Evolutionary conservation across 2,888 invertebrate genomes (phyloP), one percentile per base, ranked within the genome.

Genomic region (Cryptus viduatorius): DNA sequence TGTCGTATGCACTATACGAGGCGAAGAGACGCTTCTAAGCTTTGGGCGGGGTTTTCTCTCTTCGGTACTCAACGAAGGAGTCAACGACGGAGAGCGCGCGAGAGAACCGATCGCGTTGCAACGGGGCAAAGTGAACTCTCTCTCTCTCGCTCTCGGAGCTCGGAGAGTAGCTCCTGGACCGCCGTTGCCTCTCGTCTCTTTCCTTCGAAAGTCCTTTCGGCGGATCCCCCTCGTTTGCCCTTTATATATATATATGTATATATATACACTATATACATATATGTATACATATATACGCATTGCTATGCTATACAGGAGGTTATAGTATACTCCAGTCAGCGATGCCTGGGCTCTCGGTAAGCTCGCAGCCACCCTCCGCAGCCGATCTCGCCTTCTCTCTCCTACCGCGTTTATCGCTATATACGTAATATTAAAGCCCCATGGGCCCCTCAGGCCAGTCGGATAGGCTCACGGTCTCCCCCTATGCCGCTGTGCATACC

Each of bases 191-290:
- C 85, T 82, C 84, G 77, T 87, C 88, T 89, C 88, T 86, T 90
- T 88, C 89, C 89, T 90, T 91, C 85, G 89, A 88, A 89, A 88
- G 89, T 91, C 91, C 90, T 92, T 91, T 89, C 82, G 87, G 86
- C 0, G 8, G 37, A 37, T 37, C 84, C 83, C 83, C 83, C 79
- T 86, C 81, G 84, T 84, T 81, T 87, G 83, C 84, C 86, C 81
- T 14, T n/a, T 29, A 14, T 61, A 37, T 37, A 4, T 7, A 24
- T 2, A 37, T 37, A 37, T 37, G 1, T 37, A 5, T 37, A 8
- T 2, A 37, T 37, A 37, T 37, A 37, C n/a, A n/a, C n/a, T n/a
- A n/a, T n/a, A n/a, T n/a, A n/a, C n/a, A n/a, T 8, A 37, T 7
- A 24, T 37, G 1, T 37, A 16, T 14, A 16, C 42, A 16, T 37